Evolutionary conservation across 1,140 invertebrate genomes (phyloP), one percentile per base, ranked within the genome.

Genomic region (Antheraea pernyi): DNA sequence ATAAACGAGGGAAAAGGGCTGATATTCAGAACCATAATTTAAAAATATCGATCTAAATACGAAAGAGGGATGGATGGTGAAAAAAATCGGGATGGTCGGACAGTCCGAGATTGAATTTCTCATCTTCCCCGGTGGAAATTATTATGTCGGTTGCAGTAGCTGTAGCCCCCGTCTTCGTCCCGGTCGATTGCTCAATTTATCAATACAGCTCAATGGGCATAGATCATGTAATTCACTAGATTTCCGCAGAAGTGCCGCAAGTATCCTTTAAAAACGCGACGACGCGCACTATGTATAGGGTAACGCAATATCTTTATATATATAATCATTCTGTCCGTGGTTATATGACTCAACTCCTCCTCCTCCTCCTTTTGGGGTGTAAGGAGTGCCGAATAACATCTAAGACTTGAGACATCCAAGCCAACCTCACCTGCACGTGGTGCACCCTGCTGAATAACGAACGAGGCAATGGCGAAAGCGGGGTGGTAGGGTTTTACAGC

Each of bases 161-260:
- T 53, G 5, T 16, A 53, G 46, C 65, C 62, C 65, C 71, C 75
- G 73, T 81, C 76, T 83, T 80, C 82, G 73, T 76, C 75, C 75
- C 65, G 75, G 68, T 71, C 82, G 82, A 84, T 84, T 84, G 82
- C 82, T 84, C 82, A 82, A 82, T 84, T 82, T 84, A 84, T 84
- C 80, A 82, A 82, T 84, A 82, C 73, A 73, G 77, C 65, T 65
- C 65, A 22, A n/a, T 11, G 16, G 16, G 9, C 70, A 75, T 61
- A 81, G 80, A 79, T 8, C 73, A 79, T 70, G n/a, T 16, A 53
- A 53, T 13, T 53, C 1, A 53, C 1, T 13, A 53, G 11, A 6
- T 53, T n/a, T 53, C 16, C 11, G 39, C 63, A 65, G 63, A 65
- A 10, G 37, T 16, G 63, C 42, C 36, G n/a, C n/a, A n/a, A 37